Evolutionary conservation across 1,140 invertebrate species (phyloP).

Genomic region (Stenopsyche tienmushanensis): DNA sequence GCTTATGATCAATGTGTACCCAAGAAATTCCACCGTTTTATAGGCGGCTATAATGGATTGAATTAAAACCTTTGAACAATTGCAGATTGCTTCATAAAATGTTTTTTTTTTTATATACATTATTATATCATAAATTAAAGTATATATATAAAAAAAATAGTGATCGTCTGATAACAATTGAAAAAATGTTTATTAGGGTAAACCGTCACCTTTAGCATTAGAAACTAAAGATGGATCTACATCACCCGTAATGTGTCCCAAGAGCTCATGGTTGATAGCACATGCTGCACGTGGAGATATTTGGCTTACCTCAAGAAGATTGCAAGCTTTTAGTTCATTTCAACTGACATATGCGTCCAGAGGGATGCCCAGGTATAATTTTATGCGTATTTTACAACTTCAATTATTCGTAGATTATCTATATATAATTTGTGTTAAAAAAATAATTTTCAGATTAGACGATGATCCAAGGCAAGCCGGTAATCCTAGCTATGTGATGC

Average conservation of each 20-base stretch:
- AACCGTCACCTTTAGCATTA: conserved; percentile 10
- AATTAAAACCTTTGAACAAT: too few relatives aligned
- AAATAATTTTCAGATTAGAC: conserved; percentile 56
- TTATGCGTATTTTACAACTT: background rate
- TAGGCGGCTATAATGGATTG: too few relatives aligned
- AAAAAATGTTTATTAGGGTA: too few relatives aligned
- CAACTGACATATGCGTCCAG: conserved; percentile 81
- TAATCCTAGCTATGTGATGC: conserved; percentile 94
- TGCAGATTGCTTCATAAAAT: too few relatives aligned
- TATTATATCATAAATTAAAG: too few relatives aligned
- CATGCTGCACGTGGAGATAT: conserved; percentile 90
- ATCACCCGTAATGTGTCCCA: conserved; percentile 90
- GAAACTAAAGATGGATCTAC: conserved; percentile 60
- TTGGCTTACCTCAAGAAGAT: conserved; percentile 78
- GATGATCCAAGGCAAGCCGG: conserved; percentile 89
- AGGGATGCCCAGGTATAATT: conserved; percentile 56
- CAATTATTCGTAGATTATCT: background rate
- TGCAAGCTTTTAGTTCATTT: conserved; percentile 54
- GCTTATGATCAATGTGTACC: too few relatives aligned
- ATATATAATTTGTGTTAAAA: background rate
- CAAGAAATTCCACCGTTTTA: too few relatives aligned
- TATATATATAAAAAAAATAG: too few relatives aligned
- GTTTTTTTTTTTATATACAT: background rate
- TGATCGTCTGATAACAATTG: too few relatives aligned
- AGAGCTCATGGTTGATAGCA: conserved; percentile 81